A percentile compares a stretch with the other conserved stretches of the same genome.
phyloP scores from a whole-genome alignment of 2,797 vertebrate species.

The Pampus argenteus region DNA sequence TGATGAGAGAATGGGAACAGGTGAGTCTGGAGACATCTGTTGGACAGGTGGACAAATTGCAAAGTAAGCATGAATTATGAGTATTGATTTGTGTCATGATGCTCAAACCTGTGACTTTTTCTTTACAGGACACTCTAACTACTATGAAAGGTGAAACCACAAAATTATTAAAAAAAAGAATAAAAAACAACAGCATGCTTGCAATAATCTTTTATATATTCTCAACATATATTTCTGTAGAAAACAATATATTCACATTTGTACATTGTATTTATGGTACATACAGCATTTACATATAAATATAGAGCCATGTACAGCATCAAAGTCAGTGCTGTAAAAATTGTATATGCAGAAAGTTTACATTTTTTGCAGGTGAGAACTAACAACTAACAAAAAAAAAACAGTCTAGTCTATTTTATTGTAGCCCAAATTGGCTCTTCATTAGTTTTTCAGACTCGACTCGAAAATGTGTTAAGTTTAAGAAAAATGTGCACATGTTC shows the following conservation, averaged over 20 bases:
- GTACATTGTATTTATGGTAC: constrained; percentile 60
- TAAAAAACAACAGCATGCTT: not conserved
- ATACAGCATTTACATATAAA: constrained; percentile 74
- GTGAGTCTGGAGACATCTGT: no score
- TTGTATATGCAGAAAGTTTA: not conserved
- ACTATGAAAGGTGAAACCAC: not conserved
- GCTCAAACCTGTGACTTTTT: not conserved
- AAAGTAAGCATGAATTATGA: no score
- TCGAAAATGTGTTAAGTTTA: not conserved
- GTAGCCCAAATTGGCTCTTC: not conserved
- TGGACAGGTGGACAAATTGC: no score
- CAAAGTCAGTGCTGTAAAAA: constrained; percentile 28
- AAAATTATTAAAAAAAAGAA: not conserved
- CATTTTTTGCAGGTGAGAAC: not conserved
- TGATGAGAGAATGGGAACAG: no score
- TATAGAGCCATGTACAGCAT: constrained; percentile 43
- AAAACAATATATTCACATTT: constrained; percentile 63
- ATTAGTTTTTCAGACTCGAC: no score
- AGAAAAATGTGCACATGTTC: not conserved
- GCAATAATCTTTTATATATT: constrained; percentile 28
- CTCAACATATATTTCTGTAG: constrained; percentile 47
- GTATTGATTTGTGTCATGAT: no score
- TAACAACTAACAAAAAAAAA: not conserved
- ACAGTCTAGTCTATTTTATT: not conserved
- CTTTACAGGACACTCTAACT: not conserved